Conservation (phyloP, 2,797 vertebrate genomes). For the Rallus crepitans region DNA sequence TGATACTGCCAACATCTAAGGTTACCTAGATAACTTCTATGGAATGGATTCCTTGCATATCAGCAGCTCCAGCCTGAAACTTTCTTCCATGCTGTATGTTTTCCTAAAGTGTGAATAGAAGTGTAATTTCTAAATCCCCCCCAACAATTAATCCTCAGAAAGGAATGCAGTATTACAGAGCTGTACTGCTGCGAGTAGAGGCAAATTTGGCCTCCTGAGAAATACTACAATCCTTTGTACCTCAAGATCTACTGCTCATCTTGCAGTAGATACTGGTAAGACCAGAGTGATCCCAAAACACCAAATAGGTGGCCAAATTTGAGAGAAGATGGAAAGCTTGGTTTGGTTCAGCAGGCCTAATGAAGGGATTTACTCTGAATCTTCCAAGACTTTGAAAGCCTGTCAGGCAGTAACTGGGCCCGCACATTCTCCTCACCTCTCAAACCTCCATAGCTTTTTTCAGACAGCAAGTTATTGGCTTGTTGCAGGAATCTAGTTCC, state of each 20-base stretch:
- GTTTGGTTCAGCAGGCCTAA: not conserved
- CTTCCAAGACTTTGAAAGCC: not conserved
- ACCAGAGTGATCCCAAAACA: not conserved
- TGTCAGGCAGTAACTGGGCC: not conserved
- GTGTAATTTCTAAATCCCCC: no score
- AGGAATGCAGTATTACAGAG: not conserved
- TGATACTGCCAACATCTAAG: no score
- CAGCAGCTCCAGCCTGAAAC: no score
- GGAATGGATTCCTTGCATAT: no score
- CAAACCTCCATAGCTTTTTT: not conserved
- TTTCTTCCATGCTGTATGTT: no score
- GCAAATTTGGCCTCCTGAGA: not conserved
- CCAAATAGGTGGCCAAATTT: not conserved
- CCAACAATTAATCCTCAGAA: not conserved
- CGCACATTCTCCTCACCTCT: not conserved
- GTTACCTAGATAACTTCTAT: no score
- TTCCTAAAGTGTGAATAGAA: no score
- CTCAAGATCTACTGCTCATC: not conserved
- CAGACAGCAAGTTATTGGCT: not conserved
- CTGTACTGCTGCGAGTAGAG: not conserved
- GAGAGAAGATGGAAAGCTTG: not conserved
- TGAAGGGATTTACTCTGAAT: not conserved
- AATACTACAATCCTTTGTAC: accelerated
- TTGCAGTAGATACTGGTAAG: not conserved
- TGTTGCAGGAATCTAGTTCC: not conserved